Base-by-base conservation (phyloP, 1,140 invertebrate species). In the Pissodes strobi region DNA sequence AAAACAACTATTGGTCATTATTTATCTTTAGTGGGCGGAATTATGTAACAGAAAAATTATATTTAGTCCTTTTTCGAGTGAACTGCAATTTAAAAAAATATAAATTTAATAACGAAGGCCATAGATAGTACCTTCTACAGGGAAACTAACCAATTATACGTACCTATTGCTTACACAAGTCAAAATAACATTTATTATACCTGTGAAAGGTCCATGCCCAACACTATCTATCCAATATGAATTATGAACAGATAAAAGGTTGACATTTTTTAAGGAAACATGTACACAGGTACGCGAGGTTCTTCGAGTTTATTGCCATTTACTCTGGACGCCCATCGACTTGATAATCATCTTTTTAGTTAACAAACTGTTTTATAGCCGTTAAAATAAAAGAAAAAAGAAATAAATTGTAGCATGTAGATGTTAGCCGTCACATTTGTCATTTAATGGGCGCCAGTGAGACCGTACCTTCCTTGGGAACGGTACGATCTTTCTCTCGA, bases 361-460 rank as follows among this genome's bases (percentile, higher is more conserved):
- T 69, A 69, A 66, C 63, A 63, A 56, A 66, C 67, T 66, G 63
- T 69, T 66, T 69, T 68, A 68, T 68, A 49, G 56, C 62, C 67
- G 49, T 62, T 68, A 68, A 68, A 68, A 68, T 65, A 65, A 68
- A 68, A 55, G 63, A 25, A 57, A 43, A 65, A 59, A 39, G 59
- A 58, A 56, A 69, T 69, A 69, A 66, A 69, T 69, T 69, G 53
- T 58, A 45, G 15, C 59, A 55, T 61, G 63, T 56, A 62, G 62
- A 61, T 68, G 67, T 68, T 43, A 22, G 19, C 41, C 57, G 67
- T 68, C 67, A 58, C 57, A 64, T 68, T 68, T 65, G 67, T 68
- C 62, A 64, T 68, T 48, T 25, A 17, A 59, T 65, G 25, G 67
- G 67, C 67, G 67, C 67, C 67, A 56, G 39, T 34, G n/a, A n/a